Conservation (phyloP, 2,888 invertebrate genomes). For the Dyspetes luteomarginatus region DNA sequence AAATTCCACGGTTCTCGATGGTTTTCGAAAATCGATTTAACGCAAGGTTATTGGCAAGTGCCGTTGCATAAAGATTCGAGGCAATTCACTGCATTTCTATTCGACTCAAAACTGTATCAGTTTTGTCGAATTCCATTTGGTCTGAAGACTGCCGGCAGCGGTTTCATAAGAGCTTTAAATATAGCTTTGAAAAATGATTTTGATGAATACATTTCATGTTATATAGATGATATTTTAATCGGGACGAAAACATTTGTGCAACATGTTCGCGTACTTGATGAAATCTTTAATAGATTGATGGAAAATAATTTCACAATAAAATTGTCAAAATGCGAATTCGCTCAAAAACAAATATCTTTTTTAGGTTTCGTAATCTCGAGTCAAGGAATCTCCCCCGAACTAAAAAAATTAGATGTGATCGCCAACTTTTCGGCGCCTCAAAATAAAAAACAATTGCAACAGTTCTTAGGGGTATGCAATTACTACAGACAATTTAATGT, state of each 20-base stretch:
- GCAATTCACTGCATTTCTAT: conserved; percentile 67
- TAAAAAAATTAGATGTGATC: neutral
- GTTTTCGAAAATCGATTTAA: conserved; percentile 62
- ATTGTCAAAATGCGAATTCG: neutral
- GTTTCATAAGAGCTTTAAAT: neutral
- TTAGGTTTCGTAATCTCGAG: neutral
- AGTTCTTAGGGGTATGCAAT: conserved; percentile 32
- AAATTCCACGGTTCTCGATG: conserved; percentile 42
- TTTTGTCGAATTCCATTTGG: conserved; percentile 10
- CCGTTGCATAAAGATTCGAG: conserved; percentile 52
- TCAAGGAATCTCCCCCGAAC: neutral
- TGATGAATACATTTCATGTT: neutral
- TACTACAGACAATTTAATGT: conserved; percentile 43
- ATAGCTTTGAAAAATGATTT: conserved; percentile 11
- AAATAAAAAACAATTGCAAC: conserved; percentile 69
- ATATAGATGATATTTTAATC: conserved; percentile 5
- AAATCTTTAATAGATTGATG: neutral
- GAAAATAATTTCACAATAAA: conserved; percentile 7
- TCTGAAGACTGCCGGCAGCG: neutral
- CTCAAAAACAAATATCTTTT: neutral
- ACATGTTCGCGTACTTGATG: neutral
- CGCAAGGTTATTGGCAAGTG: conserved; percentile 67
- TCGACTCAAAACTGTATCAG: conserved; percentile 15
- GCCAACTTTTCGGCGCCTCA: conserved; percentile 66
- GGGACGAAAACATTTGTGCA: neutral